phyloP scores from a whole-genome alignment of 2,797 vertebrate species.

The Holocentrus rufus region DNA sequence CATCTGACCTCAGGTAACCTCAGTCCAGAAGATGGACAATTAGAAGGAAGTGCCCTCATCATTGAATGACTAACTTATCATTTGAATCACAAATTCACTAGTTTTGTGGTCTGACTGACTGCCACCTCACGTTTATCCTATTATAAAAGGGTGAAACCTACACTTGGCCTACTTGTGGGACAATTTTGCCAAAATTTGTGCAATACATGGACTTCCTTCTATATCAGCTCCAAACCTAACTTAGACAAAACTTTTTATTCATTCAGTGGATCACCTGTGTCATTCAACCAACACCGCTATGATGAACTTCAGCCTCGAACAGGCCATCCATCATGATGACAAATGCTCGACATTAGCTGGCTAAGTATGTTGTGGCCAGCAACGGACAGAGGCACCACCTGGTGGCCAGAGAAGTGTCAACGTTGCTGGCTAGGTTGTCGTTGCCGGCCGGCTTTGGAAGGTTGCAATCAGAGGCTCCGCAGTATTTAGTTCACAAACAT shows the following conservation, averaged over 20 bases:
- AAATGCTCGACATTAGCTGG: no score
- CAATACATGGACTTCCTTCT: background rate
- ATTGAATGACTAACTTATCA: background rate
- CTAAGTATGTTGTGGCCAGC: background rate
- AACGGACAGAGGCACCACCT: background rate
- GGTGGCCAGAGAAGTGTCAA: background rate
- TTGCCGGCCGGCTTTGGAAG: no score
- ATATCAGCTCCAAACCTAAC: background rate
- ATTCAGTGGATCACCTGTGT: background rate
- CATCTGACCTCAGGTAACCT: constrained; percentile 45
- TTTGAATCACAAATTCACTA: background rate
- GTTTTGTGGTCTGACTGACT: background rate
- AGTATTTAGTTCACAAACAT: background rate
- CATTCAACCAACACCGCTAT: background rate
- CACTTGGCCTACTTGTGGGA: background rate
- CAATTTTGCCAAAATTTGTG: background rate
- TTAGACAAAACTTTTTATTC: background rate
- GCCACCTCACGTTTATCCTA: background rate
- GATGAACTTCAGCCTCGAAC: background rate
- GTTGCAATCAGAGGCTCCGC: background rate
- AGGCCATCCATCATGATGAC: background rate
- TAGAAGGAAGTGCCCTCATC: background rate
- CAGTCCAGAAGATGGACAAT: background rate
- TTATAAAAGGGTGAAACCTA: background rate
- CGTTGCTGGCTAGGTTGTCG: no score